Evolutionary conservation across 2,113 vertebrate genomes (phyloP), one percentile per base, ranked within the genome.

Genomic region (Himantopus leucocephalus): DNA sequence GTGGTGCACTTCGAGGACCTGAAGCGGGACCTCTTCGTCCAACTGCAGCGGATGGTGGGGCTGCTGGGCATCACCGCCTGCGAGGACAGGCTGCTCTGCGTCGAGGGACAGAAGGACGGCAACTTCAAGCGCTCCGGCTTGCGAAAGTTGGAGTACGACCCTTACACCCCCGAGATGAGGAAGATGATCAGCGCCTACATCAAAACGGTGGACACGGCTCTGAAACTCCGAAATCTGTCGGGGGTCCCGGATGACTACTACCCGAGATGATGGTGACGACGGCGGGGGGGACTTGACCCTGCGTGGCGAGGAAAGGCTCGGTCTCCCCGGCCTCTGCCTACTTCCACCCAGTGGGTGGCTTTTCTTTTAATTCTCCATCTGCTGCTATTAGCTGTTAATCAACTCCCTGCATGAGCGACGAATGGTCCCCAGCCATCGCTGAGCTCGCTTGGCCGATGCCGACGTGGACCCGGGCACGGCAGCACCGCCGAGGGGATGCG

Each of bases 91-190:
- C 98, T 99, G 82, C 98, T 99, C 34, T 99, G 99, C 4, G 99
- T 99, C 8, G 99, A 99, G 96, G 98, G 99, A 7, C 99, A 99
- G 96, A 99, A 99, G 95, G 99, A 99, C 0, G 99, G 99, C 35
- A 99, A 99, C 97, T 99, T 99, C 91, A 99, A 99, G 92, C 98
- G 99, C 8, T 99, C 99, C 0, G 99, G 99, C 32, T 97, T 99
- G 22, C 96, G 99, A 12, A 99, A 99, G 43, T 96, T 99, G 18
- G 99, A 99, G 91, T 99, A 99, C 1, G 98, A 99, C 97, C 99
- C 99, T 2, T 99, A 99, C 95, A 99, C 99, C 0, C 91, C 98
- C 0, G 99, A 99, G 93, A 99, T 99, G 99, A 97, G 98, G 85
- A 96, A 97, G 32, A 70, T 58, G 67, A 99, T 99, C 85, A 94